Evolutionary conservation across 2,888 invertebrate species (phyloP), one percentile per base, ranked within the genome.

Genomic region (Eupithecia pulchellata): DNA sequence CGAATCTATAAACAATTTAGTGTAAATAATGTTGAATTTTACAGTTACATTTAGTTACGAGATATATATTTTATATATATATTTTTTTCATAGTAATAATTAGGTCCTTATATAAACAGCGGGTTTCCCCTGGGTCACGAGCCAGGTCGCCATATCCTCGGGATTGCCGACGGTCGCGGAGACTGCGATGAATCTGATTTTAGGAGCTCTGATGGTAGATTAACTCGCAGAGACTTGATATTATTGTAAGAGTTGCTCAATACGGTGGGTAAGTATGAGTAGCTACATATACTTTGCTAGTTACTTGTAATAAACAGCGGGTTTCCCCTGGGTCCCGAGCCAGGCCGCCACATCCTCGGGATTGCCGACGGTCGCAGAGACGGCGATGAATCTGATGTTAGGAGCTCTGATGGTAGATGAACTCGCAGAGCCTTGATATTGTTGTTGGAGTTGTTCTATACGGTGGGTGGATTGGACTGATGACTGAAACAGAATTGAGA

Each of bases 111-210:
- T n/a, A 82, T 86, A 93, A 71, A 94, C 94, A 34, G 95, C 95
- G 0, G 94, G 91, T 72, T 87, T 88, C 3, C 89, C 84, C 4
- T 76, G 78, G 9, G 89, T 93, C 0, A 96, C 95, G 1, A 97
- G 89, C 97, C 97, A 97, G 47, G 94, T 90, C 0, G 97, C 96
- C 30, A 97, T 95, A 83, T 98, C 97, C 78, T 96, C 95, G 34
- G 96, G 96, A 83, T 98, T 98, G 61, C 97, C 96, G 71, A 97
- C 95, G 0, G 97, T 97, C 2, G 98, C 97, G 0, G 97, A 97
- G 0, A 96, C 96, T 0, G 97, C 97, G 8, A 97, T 89, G 84
- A 97, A 97, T 80, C 97, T 86, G 39, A 96, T 93, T 62, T 86
- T 83, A 25, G 91, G 90, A 0, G 81, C 47, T 0, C 75, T 72